A percentile compares a stretch with the other conserved stretches of the same genome.
phyloP scores from a whole-genome alignment of 2,797 vertebrate species.

The Syngnathus rostellatus region DNA sequence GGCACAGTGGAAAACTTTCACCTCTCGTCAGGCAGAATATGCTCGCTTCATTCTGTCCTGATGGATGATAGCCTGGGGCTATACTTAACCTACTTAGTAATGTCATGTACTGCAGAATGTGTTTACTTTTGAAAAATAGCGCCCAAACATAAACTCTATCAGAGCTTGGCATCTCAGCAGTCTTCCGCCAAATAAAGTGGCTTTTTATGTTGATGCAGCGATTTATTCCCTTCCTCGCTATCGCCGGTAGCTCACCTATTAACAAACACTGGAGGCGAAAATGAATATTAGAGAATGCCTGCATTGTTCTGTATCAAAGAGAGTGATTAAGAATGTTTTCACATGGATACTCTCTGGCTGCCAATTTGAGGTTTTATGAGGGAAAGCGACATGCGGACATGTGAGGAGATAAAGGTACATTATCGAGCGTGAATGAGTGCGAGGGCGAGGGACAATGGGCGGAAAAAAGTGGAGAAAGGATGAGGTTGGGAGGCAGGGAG shows the following conservation, averaged over 20 bases:
- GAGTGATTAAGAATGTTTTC: constrained; percentile 25
- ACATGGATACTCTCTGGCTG: constrained; percentile 35
- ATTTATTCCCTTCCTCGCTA: constrained; percentile 88
- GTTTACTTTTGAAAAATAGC: constrained; percentile 99
- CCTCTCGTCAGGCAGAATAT: constrained; percentile 99
- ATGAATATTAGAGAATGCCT: constrained; percentile 43
- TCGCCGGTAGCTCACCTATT: constrained; percentile 71
- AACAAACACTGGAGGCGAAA: constrained; percentile 63
- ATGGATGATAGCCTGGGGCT: constrained; percentile 95
- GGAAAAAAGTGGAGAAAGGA: constrained; percentile 50
- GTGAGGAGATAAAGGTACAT: constrained; percentile 56
- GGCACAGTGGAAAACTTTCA: constrained; percentile 99
- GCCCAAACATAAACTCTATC: constrained; percentile 99
- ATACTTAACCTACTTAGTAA: constrained; percentile 99
- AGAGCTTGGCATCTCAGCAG: constrained; percentile 96
- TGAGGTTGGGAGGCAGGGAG: constrained; percentile 62
- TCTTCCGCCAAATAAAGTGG: constrained; percentile 95
- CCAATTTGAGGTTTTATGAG: constrained; percentile 44
- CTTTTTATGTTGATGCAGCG: constrained; percentile 98
- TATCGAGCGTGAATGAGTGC: constrained; percentile 50
- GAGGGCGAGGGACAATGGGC: constrained; percentile 61
- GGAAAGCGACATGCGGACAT: constrained; percentile 39
- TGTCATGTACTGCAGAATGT: constrained; percentile 99
- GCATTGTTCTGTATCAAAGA: constrained; percentile 23
- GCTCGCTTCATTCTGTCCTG: constrained; percentile 93